phyloP scores from a whole-genome alignment of 2,113 vertebrate genomes.

The Cyphomyrus plagiostoma region DNA sequence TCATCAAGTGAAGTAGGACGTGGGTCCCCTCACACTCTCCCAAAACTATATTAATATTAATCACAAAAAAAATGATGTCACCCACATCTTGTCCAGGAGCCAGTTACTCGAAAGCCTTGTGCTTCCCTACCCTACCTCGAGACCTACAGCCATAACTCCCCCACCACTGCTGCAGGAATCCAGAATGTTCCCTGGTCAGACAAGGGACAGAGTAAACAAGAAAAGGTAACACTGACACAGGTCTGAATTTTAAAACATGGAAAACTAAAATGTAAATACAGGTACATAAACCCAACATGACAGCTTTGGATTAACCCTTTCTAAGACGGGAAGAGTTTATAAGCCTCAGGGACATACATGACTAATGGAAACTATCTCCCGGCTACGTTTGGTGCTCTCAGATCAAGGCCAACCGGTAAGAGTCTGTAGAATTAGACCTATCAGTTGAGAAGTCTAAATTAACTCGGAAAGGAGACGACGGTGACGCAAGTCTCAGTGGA shows the following conservation, averaged over 20 bases:
- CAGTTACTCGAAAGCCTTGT: background rate
- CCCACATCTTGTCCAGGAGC: background rate
- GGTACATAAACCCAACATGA: background rate
- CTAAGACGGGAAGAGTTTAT: background rate
- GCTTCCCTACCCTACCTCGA: background rate
- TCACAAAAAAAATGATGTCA: background rate
- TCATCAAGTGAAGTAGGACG: background rate
- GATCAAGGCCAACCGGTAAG: background rate
- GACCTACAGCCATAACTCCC: background rate
- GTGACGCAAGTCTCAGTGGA: background rate
- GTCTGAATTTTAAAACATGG: background rate
- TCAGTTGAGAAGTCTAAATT: background rate
- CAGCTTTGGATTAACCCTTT: background rate
- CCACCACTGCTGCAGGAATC: background rate
- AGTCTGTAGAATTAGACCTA: background rate
- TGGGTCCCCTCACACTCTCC: background rate
- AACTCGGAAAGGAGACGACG: background rate
- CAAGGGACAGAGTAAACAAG: background rate
- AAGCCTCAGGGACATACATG: background rate
- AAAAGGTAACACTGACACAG: background rate
- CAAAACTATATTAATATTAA: conserved; percentile 10
- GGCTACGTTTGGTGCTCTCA: background rate
- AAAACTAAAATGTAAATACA: background rate
- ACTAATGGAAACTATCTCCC: background rate
- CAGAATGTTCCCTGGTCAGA: background rate